Conservation (phyloP, 2,888 invertebrate species). For the Papilio demoleus region DNA sequence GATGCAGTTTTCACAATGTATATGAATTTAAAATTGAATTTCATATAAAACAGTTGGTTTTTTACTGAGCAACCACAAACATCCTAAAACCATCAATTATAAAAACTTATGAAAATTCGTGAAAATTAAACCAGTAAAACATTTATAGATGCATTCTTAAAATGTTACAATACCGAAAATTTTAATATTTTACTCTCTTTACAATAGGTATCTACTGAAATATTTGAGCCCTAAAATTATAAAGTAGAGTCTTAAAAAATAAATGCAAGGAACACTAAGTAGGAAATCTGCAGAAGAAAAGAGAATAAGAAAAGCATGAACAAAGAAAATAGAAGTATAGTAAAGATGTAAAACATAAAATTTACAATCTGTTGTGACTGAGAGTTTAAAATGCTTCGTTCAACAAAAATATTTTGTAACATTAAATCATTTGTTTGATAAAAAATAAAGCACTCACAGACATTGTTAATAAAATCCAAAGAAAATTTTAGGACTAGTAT, state of each 20-base stretch:
- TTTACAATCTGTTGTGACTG: not conserved
- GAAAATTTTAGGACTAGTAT: not conserved
- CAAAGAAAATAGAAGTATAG: not conserved
- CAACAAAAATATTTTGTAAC: not conserved
- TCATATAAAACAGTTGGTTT: not conserved
- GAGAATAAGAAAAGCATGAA: not conserved
- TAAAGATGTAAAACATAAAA: not conserved
- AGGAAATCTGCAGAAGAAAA: not conserved
- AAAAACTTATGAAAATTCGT: not conserved
- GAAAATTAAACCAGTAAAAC: not conserved
- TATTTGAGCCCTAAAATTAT: slow-evolving; percentile 12
- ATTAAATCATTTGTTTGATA: not conserved
- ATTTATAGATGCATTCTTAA: not conserved
- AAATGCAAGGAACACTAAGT: slow-evolving; percentile 13
- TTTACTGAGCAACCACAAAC: not conserved
- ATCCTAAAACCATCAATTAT: no score
- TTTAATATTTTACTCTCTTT: not conserved
- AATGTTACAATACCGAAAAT: not conserved
- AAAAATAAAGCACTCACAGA: not conserved
- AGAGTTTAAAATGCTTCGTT: not conserved
- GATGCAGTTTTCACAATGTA: not conserved
- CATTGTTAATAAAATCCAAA: not conserved
- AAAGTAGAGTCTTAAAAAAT: slow-evolving; percentile 8
- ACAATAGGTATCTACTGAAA: not conserved
- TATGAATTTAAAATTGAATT: not conserved